Percentiles rank a stretch among this genome's conserved stretches.
Evolutionary conservation across 2,113 vertebrate genomes (phyloP).

Genomic region (Ramphastos sulfuratus): DNA sequence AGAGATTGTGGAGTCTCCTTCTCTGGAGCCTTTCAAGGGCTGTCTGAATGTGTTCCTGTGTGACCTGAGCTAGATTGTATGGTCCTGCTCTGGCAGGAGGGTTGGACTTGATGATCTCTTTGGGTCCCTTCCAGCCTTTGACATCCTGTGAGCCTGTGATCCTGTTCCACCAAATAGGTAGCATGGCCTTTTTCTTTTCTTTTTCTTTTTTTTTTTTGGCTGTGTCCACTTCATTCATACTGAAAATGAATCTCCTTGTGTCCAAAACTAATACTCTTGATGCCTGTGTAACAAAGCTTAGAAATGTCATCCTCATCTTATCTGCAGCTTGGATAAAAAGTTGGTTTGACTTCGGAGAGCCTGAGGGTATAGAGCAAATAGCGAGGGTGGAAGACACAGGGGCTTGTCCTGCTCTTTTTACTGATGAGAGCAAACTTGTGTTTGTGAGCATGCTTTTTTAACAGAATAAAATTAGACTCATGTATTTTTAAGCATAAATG

Average conservation of each 20-base stretch:
- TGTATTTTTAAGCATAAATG: neutral
- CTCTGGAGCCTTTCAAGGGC: no score
- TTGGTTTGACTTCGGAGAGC: slow-evolving; percentile 37
- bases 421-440: neutral
- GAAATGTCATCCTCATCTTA: slow-evolving; percentile 39
- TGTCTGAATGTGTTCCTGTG: no score
- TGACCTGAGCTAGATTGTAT: no score
- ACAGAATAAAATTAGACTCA: neutral
- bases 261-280: slow-evolving; percentile 38
- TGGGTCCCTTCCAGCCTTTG: no score
- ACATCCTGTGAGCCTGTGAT: no score
- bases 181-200: neutral
- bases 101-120: no score
- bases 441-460: neutral
- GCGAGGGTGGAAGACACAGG: neutral
- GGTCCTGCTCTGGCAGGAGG: no score
- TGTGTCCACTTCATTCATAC: neutral
- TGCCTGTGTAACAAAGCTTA: slow-evolving; percentile 30
- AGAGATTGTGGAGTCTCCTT: no score
- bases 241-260: slow-evolving; percentile 9
- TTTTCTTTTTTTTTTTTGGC: neutral
- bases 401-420: slow-evolving; percentile 26
- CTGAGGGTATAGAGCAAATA: slow-evolving; percentile 31
- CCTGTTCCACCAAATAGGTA: neutral
- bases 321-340: slow-evolving; percentile 39